These are phyloP conservation scores for Manis javanica DNA, from an alignment of 2,797 vertebrate genomes.

Conservation along the genomic window DNA sequence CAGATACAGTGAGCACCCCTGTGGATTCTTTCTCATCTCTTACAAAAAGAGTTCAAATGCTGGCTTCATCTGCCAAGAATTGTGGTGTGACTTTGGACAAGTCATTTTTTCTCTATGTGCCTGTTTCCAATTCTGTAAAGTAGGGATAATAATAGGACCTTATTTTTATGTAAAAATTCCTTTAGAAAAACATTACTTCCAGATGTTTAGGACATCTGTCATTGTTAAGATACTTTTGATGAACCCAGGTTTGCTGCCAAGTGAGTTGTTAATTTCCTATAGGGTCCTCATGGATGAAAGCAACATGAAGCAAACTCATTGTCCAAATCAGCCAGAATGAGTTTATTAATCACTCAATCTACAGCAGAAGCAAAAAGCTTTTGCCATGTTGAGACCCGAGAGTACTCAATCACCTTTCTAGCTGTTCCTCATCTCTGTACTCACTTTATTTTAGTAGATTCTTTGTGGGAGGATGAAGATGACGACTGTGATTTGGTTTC, in stretches of 20 bases:
- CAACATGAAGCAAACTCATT: not conserved
- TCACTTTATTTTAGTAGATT: constrained; percentile 89
- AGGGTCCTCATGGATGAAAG: not conserved
- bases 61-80: not conserved
- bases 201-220: not conserved
- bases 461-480: constrained; percentile 82
- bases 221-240: not conserved
- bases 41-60: not conserved
- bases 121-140: not conserved
- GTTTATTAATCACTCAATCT: not conserved
- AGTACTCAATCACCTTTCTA: fast-evolving
- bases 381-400: not conserved
- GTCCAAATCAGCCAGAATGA: not conserved
- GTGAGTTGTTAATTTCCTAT: not conserved
- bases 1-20: fast-evolving
- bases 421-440: constrained; percentile 76
- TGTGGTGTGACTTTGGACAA: not conserved
- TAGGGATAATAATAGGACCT: not conserved
- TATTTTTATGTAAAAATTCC: not conserved
- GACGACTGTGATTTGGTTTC: constrained; percentile 82
- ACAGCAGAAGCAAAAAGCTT: not conserved
- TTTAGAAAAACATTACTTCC: not conserved
- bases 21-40: not conserved
- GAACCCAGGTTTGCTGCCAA: not conserved
- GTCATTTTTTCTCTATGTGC: not conserved